phyloP scores from a whole-genome alignment of 2,113 vertebrate genomes.

The pig (Sus scrofa) region T2T-Sscrofa CM000814.6:145216001-145216500 shows the following conservation, averaged over 20 bases:
- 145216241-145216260: conserved; percentile 90
- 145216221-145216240: conserved; percentile 90
- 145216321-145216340: conserved; percentile 33
- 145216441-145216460: background rate
- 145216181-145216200: conserved; percentile 93
- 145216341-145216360: conserved; percentile 29
- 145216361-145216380: conserved; percentile 27
- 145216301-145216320: conserved; percentile 67
- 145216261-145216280: background rate
- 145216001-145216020: conserved; percentile 85
- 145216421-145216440: no score
- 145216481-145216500: background rate
- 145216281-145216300: conserved; percentile 33
- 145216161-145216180: conserved; percentile 92
- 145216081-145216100: conserved; percentile 93
- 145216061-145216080: conserved; percentile 94
- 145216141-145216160: conserved; percentile 98
- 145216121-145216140: conserved; percentile 93
- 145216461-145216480: no score
- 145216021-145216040: conserved; percentile 91
- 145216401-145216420: no score
- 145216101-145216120: conserved; percentile 88
- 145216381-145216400: background rate
- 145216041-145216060: conserved; percentile 95
- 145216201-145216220: conserved; percentile 93